These are phyloP conservation scores for Formica selysi DNA, from an alignment of 1,140 invertebrate genomes.

Conservation along the genomic window DNA sequence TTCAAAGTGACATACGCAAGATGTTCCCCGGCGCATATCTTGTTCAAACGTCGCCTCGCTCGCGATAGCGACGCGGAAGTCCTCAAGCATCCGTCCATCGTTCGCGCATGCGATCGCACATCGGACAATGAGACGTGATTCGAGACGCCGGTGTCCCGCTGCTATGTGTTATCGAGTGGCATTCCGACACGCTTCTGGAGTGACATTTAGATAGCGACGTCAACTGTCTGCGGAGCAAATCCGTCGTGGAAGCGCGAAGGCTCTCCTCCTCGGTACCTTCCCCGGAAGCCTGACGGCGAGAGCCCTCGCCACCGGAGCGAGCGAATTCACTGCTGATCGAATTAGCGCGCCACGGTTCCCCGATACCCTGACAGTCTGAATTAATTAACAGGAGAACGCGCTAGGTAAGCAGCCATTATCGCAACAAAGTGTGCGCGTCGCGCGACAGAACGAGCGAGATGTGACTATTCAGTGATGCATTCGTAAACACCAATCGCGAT, in stretches of 20 bases:
- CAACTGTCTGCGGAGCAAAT: constrained; percentile 83
- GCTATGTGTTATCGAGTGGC: constrained; percentile 76
- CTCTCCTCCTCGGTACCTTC: constrained; percentile 69
- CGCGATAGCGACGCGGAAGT: constrained; percentile 54
- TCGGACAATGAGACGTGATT: constrained; percentile 72
- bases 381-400: constrained; percentile 85
- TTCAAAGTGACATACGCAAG: constrained; percentile 39
- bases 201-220: constrained; percentile 85
- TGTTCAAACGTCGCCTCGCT: constrained; percentile 49
- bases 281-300: constrained; percentile 64
- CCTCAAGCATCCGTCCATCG: constrained; percentile 50
- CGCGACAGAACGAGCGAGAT: constrained; percentile 25
- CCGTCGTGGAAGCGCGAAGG: constrained; percentile 81
- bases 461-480: constrained; percentile 12
- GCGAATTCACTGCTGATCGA: constrained; percentile 85
- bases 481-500: constrained; percentile 11
- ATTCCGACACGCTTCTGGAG: constrained; percentile 78
- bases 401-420: constrained; percentile 84
- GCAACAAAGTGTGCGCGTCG: constrained; percentile 78
- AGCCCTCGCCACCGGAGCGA: constrained; percentile 76
- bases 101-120: constrained; percentile 52
- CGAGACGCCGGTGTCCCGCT: constrained; percentile 62
- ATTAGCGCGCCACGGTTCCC: constrained; percentile 85
- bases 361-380: constrained; percentile 85
- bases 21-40: constrained; percentile 26